Evolutionary conservation across 2,888 invertebrate genomes (phyloP), one percentile per base, ranked within the genome.

Genomic region (Euclidia mi): DNA sequence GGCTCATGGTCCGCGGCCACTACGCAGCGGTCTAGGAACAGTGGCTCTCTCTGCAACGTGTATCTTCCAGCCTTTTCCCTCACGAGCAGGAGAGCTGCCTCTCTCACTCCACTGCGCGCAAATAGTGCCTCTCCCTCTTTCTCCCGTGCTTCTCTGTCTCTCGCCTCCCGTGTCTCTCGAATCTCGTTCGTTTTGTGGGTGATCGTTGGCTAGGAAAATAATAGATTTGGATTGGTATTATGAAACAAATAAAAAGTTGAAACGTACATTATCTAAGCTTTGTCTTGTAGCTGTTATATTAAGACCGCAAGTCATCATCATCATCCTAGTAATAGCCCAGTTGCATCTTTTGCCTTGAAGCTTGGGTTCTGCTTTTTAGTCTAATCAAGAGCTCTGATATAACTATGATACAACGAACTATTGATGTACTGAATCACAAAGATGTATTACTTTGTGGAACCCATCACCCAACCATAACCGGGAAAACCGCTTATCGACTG

Each of bases 61-160:
- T 98, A 98, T 74, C 98, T 95, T 50, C 98, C 98, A 71, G 97
- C 96, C 91, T 98, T 98, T 90, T 99, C 99, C 85, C 98, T 96
- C 51, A 98, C 97, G 40, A 99, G 94, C 51, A 99, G 95, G 46
- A 99, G 95, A 2, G 98, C 98, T 4, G 98, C 98, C 86, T 98
- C 98, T 77, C 97, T 96, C 49, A 98, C 96, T 66, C 97, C 97
- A 73, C 96, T 96, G 72, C 96, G 96, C 45, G 97, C 96, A 86
- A 98, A 97, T 65, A 94, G 82, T 2, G 92, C 90, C 28, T 94
- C 94, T 18, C 94, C 94, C 45, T 93, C 94, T 59, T 85, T 85
- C 60, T 94, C 94, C 45, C 89, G 81, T 11, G 94, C 94, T 53
- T 94, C 94, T 32, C 92, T 82, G 62, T 94, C 94, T 59, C 94